Conservation (phyloP, 2,113 vertebrate genomes). For the Oriolus oriolus region DNA sequence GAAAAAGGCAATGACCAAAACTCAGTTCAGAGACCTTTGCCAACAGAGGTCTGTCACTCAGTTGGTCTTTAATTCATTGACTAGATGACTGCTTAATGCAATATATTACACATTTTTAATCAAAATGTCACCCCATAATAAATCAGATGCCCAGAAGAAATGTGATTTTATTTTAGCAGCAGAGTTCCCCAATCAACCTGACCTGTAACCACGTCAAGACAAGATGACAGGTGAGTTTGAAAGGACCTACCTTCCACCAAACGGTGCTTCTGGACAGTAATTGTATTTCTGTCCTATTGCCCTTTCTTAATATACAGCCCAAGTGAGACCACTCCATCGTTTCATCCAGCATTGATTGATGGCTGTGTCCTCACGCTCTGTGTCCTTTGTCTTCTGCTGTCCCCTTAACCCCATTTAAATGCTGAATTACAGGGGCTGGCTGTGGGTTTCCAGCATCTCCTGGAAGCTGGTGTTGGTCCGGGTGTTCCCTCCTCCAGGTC, state of each 20-base stretch:
- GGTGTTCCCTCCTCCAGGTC: background rate
- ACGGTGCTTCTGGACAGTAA: background rate
- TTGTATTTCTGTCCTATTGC: constrained; percentile 22
- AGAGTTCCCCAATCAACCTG: background rate
- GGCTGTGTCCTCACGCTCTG: background rate
- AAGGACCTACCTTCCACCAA: background rate
- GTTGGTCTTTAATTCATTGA: background rate
- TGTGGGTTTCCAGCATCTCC: background rate
- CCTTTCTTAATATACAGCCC: background rate
- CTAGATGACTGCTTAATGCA: background rate
- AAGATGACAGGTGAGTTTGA: constrained; percentile 14
- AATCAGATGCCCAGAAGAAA: background rate
- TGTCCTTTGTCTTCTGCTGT: background rate
- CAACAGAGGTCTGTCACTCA: background rate
- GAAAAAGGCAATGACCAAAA: background rate
- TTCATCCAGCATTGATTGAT: background rate
- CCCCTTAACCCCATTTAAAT: background rate
- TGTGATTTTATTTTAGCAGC: background rate
- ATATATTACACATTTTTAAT: background rate
- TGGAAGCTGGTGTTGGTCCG: background rate
- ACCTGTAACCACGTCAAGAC: background rate
- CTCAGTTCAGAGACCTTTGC: background rate
- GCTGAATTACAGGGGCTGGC: background rate
- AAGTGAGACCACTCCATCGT: constrained; percentile 5
- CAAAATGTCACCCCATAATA: background rate